Evolutionary conservation across 2,888 invertebrate species (phyloP), one percentile per base, ranked within the genome.

Genomic region (Pterostichus madidus): DNA sequence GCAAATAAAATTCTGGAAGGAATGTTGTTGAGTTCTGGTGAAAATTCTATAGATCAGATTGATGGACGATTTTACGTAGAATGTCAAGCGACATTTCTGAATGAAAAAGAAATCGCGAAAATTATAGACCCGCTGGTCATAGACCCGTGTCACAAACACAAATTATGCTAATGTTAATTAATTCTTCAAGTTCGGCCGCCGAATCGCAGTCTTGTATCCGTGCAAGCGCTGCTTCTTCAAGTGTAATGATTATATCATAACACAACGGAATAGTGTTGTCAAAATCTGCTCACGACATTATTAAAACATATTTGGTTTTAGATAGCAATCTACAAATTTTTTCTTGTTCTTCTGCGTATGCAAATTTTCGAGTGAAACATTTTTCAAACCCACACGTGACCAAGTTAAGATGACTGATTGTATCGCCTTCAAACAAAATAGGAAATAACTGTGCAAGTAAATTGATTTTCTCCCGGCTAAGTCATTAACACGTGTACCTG

Each of bases 401-500:
- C 80, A 80, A 80, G 71, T 73, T 73, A 56, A 39, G 80, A 80
- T 80, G 80, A 80, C 71, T 73, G 80, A 80, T 80, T 71, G 71
- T 80, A 80, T 80, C 80, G 64, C 68, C 78, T 80, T 76, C 76
- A 56, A 77, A 77, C 56, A 75, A 75, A 81, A 75, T 81, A 75
- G 81, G 75, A 75, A 61, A 81, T 81, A 81, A 81, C 81, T 81
- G 75, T 81, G 75, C 53, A 56, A 49, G 81, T 75, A 61, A 75
- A 81, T 81, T 81, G 81, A 81, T 81, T 81, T 75, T 75, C 81
- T 81, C 11, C 49, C 44, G 75, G 75, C 49, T 53, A 81, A 75
- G 75, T 81, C 75, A 81, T 81, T 81, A 81, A 81, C 81, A 81
- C 81, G 75, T 81, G 75, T 59, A 81, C 49, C 80, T 81, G 80